phyloP scores from a whole-genome alignment of 2,113 vertebrate species.

The Rostratula benghalensis region DNA sequence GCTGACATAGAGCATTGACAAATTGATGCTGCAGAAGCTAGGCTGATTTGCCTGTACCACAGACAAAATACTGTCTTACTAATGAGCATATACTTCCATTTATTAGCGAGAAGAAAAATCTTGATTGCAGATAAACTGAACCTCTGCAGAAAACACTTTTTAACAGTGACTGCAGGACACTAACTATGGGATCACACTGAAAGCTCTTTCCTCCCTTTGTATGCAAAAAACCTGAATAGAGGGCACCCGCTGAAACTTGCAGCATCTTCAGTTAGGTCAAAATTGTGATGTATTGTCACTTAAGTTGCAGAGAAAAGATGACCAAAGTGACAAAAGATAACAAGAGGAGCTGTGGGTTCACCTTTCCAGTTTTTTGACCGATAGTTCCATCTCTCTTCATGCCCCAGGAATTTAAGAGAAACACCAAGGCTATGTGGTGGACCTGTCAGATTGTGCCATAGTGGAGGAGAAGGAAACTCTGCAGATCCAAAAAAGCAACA shows the following conservation, averaged over 20 bases:
- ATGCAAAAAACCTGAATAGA: not conserved
- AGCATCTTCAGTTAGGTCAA: not conserved
- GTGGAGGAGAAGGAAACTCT: not conserved
- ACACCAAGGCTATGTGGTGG: not conserved
- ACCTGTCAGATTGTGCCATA: not conserved
- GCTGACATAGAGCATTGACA: not conserved
- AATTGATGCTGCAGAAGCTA: not conserved
- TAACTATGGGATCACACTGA: fast-evolving
- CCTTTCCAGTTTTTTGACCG: not conserved
- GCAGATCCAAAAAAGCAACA: not conserved
- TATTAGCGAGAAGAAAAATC: not conserved
- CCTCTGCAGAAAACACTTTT: not conserved
- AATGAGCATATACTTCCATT: not conserved
- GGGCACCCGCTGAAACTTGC: not conserved
- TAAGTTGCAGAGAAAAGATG: not conserved
- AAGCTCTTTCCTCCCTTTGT: not conserved
- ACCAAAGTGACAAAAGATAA: not conserved
- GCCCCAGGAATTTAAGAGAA: not conserved
- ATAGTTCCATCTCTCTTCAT: not conserved
- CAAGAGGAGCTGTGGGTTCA: not conserved
- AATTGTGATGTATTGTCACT: not conserved
- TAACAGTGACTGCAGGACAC: not conserved
- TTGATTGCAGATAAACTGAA: not conserved
- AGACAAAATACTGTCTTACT: not conserved
- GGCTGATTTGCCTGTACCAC: not conserved